Evolutionary conservation across 1,140 invertebrate genomes (phyloP).

Genomic region (Conus ventricosus): DNA sequence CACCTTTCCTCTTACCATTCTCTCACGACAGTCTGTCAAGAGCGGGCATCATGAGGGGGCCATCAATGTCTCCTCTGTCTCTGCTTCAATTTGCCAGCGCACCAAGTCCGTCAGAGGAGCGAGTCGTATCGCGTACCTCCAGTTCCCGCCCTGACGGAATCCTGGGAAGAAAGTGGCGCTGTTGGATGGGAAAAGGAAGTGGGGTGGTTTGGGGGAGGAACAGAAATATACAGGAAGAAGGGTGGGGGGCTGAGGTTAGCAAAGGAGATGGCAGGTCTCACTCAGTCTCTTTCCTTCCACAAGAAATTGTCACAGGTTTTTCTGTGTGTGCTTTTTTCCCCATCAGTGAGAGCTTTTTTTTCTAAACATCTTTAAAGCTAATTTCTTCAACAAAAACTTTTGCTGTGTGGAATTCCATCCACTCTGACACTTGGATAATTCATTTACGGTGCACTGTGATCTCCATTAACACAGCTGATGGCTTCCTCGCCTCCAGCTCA

Average conservation of each 20-base stretch:
- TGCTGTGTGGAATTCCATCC: not conserved
- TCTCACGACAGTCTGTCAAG: not conserved
- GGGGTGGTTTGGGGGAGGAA: not conserved
- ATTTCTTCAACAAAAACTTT: not conserved
- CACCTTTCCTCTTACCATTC: not conserved
- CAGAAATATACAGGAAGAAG: not conserved
- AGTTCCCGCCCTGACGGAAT: not conserved
- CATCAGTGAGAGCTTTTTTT: too few species aligned
- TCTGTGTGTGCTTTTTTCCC: not conserved
- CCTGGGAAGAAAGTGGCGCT: not conserved
- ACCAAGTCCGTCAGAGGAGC: not conserved
- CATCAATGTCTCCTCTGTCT: constrained; percentile 24
- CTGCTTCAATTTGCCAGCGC: constrained; percentile 16
- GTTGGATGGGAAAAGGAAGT: not conserved
- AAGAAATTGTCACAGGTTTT: not conserved
- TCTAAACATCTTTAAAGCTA: not conserved
- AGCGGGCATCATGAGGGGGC: not conserved
- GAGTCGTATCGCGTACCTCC: not conserved
- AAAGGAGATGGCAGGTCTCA: not conserved
- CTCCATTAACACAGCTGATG: not conserved
- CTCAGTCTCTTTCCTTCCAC: not conserved
- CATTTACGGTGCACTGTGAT: not conserved
- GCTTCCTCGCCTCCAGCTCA: not conserved
- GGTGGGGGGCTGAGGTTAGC: not conserved
- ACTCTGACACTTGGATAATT: not conserved